Conservation (phyloP, 2,797 vertebrate species). For the Nannoperca australis region DNA sequence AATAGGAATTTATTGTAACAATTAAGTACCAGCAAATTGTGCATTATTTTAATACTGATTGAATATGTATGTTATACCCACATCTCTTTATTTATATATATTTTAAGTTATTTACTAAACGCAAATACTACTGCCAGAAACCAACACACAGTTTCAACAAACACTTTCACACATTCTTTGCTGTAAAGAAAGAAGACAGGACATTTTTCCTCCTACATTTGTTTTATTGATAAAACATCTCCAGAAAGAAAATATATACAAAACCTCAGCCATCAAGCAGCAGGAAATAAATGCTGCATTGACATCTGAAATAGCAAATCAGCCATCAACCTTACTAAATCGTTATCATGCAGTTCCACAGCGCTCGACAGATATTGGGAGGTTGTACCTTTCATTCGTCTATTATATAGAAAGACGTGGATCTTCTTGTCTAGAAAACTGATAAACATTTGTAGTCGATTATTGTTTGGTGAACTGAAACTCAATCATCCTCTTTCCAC, state of each 20-base stretch:
- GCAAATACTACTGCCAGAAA: neutral
- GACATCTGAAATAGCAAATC: slow-evolving; percentile 12
- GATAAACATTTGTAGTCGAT: slow-evolving; percentile 21
- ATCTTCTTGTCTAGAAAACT: slow-evolving; percentile 26
- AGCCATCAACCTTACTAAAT: slow-evolving; percentile 7
- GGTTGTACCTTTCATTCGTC: neutral
- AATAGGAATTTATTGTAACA: too few species aligned
- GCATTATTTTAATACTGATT: too few species aligned
- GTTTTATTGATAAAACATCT: slow-evolving; percentile 72
- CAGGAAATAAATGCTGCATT: slow-evolving; percentile 34
- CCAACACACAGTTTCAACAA: neutral
- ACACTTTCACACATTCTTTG: neutral
- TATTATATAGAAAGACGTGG: slow-evolving; percentile 7
- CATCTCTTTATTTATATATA: neutral
- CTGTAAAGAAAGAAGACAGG: neutral
- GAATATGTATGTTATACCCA: neutral
- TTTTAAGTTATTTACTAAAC: neutral
- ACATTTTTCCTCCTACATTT: slow-evolving; percentile 16
- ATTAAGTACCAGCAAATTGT: too few species aligned
- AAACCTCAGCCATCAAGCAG: slow-evolving; percentile 46
- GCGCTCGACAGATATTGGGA: neutral
- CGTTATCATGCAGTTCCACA: slow-evolving; percentile 25
- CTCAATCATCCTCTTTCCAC: neutral
- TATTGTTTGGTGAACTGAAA: neutral
- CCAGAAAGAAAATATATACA: slow-evolving; percentile 71